A percentile compares a stretch with the other conserved stretches of the same genome.
Conservation (phyloP, 2,888 invertebrate genomes). For the Anodontia alba region DNA sequence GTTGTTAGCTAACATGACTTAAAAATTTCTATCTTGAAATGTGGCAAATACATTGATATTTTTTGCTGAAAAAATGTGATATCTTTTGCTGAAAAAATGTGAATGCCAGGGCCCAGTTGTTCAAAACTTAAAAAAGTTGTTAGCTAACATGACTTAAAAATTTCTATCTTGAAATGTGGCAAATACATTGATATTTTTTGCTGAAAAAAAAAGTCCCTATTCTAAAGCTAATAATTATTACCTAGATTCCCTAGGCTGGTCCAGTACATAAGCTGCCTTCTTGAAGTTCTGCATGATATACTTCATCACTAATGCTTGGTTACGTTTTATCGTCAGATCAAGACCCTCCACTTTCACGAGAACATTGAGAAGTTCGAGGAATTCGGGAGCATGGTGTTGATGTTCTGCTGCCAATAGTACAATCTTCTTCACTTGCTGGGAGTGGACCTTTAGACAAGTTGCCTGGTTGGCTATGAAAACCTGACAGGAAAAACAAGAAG, state of each 20-base stretch:
- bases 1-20: no score
- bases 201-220: no score
- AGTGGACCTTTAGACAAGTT: conserved; percentile 82
- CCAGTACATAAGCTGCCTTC: conserved; percentile 81
- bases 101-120: no score
- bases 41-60: no score
- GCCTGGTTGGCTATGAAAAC: conserved; percentile 83
- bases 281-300: conserved; percentile 84
- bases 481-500: conserved; percentile 67
- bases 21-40: no score
- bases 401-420: conserved; percentile 80
- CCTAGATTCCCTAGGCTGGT: conserved; percentile 79
- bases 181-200: no score
- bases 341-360: conserved; percentile 83
- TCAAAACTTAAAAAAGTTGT: no score
- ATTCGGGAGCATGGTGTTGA: conserved; percentile 82
- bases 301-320: conserved; percentile 84
- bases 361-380: conserved; percentile 80
- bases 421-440: conserved; percentile 82
- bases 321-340: conserved; percentile 83
- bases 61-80: no score
- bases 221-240: no score
- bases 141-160: no score
- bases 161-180: no score
- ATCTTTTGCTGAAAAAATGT: no score